Base-by-base conservation (phyloP, 2,888 invertebrate genomes). In the Tupiocoris notatus region DNA sequence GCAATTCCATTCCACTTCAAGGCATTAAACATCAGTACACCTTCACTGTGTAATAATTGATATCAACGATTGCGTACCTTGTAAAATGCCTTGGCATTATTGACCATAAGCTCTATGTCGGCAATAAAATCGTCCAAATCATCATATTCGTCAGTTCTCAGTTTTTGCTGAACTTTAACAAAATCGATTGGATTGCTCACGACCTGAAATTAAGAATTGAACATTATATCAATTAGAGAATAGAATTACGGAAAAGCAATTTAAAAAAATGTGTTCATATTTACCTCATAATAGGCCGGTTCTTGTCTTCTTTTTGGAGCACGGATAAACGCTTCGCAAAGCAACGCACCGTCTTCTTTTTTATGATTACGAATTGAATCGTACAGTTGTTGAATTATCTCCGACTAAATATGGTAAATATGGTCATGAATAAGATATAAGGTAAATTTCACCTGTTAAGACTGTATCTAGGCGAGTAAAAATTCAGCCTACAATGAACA, bases 131-230 rank as follows among this genome's bases (percentile, higher is more conserved):
- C 95, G 25, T 96, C 96, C 80, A 98, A 88, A 83, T 96, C 95
- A 80, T 93, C 92, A 84, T 99, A 99, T 74, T 97, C 96, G 81
- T 98, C 98, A 0, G 95, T 96, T 88, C 96, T 97, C 9, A 98
- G 85, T 84, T 98, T 98, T 83, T 97, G 97, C 84, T 98, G 97
- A 1, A 99, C 95, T 84, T 93, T 90, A 59, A 97, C 85, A 82
- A 99, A 87, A 84, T 99, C 98, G 83, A 99, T 98, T 0, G 98
- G 98, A 83, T 94, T 94, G 6, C 90, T 89, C 0, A 99, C 95
- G 56, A 95, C 93, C 82, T 88, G 84, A 80, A 86, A 86, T 80
- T 85, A 66, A 84, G 56, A 23, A 57, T 56, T 12, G 16, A 67
- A 75, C 66, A 65, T 56, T 20, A 22, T 7, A 20, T 17, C 64